Percentiles rank a stretch among this genome's conserved stretches.
phyloP scores from a whole-genome alignment of 1,140 invertebrate genomes.

The Drosophila simulans region DNA sequence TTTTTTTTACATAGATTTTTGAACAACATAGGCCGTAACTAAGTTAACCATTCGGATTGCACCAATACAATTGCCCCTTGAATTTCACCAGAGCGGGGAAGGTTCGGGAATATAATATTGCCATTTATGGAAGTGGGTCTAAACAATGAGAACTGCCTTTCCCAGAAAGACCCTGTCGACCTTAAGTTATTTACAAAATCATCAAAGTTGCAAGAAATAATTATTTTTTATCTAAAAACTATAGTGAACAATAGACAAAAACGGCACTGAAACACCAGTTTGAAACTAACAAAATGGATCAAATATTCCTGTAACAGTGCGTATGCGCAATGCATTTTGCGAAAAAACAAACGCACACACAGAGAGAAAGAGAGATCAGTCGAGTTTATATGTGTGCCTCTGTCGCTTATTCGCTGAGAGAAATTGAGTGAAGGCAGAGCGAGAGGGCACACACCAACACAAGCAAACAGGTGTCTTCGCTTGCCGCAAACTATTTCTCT shows the following conservation, averaged over 20 bases:
- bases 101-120: slow-evolving; percentile 32
- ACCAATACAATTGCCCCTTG: slow-evolving; percentile 53
- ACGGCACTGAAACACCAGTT: background rate
- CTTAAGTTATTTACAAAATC: background rate
- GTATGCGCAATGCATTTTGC: slow-evolving; percentile 47
- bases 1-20: slow-evolving; percentile 40
- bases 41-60: slow-evolving; percentile 51
- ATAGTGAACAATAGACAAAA: background rate
- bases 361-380: background rate
- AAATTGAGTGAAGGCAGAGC: background rate
- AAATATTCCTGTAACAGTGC: slow-evolving; percentile 14
- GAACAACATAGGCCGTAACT: slow-evolving; percentile 34
- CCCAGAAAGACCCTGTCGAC: no score
- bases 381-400: slow-evolving; percentile 7
- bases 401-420: slow-evolving; percentile 24
- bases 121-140: slow-evolving; percentile 6
- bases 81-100: slow-evolving; percentile 70
- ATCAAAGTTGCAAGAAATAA: background rate
- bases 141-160: background rate
- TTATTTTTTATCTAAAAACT: background rate
- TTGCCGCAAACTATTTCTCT: slow-evolving; percentile 10
- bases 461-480: slow-evolving; percentile 6
- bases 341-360: slow-evolving; percentile 5
- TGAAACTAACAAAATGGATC: background rate
- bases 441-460: slow-evolving; percentile 5